Evolutionary conservation across 2,113 vertebrate species (phyloP), one percentile per base, ranked within the genome.

Genomic region (Sturnira hondurensis): DNA sequence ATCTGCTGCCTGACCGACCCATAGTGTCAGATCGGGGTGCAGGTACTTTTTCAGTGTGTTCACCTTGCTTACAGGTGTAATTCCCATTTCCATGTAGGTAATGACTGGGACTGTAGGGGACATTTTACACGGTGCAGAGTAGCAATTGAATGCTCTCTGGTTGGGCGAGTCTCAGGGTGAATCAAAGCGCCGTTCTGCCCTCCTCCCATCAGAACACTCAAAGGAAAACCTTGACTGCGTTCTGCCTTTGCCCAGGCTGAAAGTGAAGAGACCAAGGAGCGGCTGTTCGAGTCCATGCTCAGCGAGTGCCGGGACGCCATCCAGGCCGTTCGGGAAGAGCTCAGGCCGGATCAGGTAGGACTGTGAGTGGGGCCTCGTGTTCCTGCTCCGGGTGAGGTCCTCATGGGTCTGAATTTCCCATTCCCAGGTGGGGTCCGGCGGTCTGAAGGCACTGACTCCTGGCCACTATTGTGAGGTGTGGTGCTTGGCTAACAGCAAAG

Each of bases 221-320:
- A 50, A 52, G 83, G 70, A 47, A 33, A 16, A 4, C 3, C 33
- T 82, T 38, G 38, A 5, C 82, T 36, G 9, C 13, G 19, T 94
- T 68, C 50, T 58, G 91, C 28, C 47, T 52, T 33, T 43, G 16
- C 96, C 65, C 98, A 99, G 99, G 99, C 99, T 81, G 98, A 98
- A 92, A 99, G 99, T 3, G 99, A 99, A 93, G 99, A 99, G 82
- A 99, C 99, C 81, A 99, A 99, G 97, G 99, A 99, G 96, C 99
- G 99, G 33, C 98, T 99, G 93, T 99, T 99, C 86, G 99, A 99
- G 78, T 99, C 99, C 52, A 98, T 99, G 92, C 98, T 99, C 98
- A 99, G 99, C 2, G 99, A 99, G 98, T 99, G 99, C 96, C 99
- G 99, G 98, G 99, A 99, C 96, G 99, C 99, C 95, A 99, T 99